phyloP scores from a whole-genome alignment of 2,888 invertebrate genomes.

The Mantis religiosa region DNA sequence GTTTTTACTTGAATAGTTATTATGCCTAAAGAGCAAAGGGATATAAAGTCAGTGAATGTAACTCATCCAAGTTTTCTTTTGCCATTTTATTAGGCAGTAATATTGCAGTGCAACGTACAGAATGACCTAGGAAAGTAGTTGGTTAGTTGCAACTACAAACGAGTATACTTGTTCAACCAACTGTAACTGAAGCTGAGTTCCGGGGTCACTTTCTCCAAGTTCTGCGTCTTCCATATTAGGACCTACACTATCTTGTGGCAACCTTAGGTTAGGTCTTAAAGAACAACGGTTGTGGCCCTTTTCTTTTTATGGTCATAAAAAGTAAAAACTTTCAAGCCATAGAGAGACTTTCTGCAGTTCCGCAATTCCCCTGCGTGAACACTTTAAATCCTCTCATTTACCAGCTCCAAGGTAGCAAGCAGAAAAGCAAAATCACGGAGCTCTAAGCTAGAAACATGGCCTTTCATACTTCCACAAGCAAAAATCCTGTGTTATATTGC shows the following conservation, averaged over 20 bases:
- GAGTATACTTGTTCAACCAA: too few species aligned
- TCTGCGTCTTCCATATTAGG: background rate
- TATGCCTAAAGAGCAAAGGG: too few species aligned
- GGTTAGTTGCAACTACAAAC: too few species aligned
- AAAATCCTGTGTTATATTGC: background rate
- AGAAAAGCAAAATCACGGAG: background rate
- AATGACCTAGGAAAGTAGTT: too few species aligned
- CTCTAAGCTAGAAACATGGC: background rate
- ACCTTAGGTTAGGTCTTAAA: background rate
- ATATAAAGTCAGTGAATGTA: too few species aligned
- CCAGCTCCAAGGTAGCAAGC: background rate
- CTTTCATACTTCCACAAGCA: background rate
- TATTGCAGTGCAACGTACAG: too few species aligned
- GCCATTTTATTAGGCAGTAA: too few species aligned
- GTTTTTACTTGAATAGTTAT: too few species aligned
- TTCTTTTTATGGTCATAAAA: background rate
- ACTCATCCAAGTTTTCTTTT: too few species aligned
- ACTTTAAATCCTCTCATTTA: background rate
- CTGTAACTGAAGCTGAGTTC: too few species aligned
- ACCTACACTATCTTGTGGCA: background rate
- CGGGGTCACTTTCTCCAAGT: too few species aligned
- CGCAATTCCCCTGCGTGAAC: background rate
- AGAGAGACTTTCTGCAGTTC: background rate
- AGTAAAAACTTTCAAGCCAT: background rate
- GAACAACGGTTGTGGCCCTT: background rate